phyloP scores from a whole-genome alignment of 2,888 invertebrate species.

The Drosophila robusta region DNA sequence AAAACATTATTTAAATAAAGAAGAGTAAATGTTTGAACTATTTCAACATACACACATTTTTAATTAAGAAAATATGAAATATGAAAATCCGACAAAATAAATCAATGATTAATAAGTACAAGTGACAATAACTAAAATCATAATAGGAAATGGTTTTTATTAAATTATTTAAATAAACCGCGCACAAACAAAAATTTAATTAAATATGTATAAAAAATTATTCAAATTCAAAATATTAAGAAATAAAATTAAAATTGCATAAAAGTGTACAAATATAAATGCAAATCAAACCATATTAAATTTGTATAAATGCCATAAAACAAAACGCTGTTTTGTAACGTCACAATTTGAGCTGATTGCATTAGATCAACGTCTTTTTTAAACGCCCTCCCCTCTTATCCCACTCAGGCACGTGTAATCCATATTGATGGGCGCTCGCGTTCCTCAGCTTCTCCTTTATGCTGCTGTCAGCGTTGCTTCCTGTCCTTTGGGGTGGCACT shows the following conservation, averaged over 20 bases:
- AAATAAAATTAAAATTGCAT: not conserved
- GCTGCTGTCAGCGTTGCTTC: slow-evolving; percentile 39
- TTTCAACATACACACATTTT: too few relatives aligned
- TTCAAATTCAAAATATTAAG: not conserved
- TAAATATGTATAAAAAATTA: not conserved
- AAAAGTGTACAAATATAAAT: slow-evolving; percentile 3
- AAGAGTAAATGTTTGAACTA: too few relatives aligned
- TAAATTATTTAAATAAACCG: too few relatives aligned
- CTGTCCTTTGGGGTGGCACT: slow-evolving; percentile 32
- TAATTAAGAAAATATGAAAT: too few relatives aligned
- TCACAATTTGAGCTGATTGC: slow-evolving; percentile 57
- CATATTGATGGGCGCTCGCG: slow-evolving; percentile 57
- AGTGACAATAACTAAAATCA: too few relatives aligned
- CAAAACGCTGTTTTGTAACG: slow-evolving; percentile 30
- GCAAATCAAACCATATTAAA: slow-evolving; percentile 14
- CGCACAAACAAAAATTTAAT: not conserved
- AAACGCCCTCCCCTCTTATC: slow-evolving; percentile 5
- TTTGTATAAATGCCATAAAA: slow-evolving; percentile 22
- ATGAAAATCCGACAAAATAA: too few relatives aligned
- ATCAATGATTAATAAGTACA: too few relatives aligned
- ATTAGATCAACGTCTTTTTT: slow-evolving; percentile 56
- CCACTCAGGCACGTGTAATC: slow-evolving; percentile 49
- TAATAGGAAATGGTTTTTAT: too few relatives aligned
- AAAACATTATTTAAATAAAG: not conserved
- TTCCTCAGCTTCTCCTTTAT: slow-evolving; percentile 15